Evolutionary conservation across 53 echinoderm and acorn worm species (phyloP), one percentile per base, ranked within the genome.

Genomic region (Temnopleurus reevesii): DNA sequence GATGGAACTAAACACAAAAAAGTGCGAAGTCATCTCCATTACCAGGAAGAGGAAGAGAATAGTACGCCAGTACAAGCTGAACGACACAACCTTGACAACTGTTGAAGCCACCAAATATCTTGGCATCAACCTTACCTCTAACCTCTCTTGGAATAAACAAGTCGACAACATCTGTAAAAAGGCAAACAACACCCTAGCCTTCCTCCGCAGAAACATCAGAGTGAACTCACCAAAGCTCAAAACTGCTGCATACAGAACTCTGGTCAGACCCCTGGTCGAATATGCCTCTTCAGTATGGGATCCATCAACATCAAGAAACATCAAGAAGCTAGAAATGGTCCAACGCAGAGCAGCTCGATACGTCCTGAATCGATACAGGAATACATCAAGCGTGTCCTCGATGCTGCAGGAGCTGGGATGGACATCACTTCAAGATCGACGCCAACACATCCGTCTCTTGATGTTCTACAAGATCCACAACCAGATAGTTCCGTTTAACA

Each of bases 321-420:
- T 86, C 41, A 35, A 63, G 23, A 64, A 86, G 87, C n/a, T 90
- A 58, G 80, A 90, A 23, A 90, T 56, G 79, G 45, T 90, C 45
- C 80, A 81, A 43, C 81, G 57, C 45, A 59, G 81, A 33, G 90
- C 81, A 30, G 81, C 60, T 12, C 30, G 90, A 28, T 90, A 57
- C n/a, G 81, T 90, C 21, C 59, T 80, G 19, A 81, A 80, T 35
- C 77, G 81, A 15, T 90, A 89, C 21, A 24, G 31, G 4, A 25
- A 76, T 36, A 54, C 36, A n/a, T 77, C 36, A 10, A 59, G 90
- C 55, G 81, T 90, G 34, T 56, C 83, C 33, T 27, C 26, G 2
- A 81, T 81, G 59, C 45, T 90, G 29, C 49, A 45, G 21, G 49
- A 55, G 17, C 80, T 59, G 54, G 45, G 79, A 36, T 90, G 90